These are phyloP conservation scores for Zoroaster sp. DNA, from an alignment of 53 echinoderm and acorn worm genomes.

Conservation along the genomic window DNA sequence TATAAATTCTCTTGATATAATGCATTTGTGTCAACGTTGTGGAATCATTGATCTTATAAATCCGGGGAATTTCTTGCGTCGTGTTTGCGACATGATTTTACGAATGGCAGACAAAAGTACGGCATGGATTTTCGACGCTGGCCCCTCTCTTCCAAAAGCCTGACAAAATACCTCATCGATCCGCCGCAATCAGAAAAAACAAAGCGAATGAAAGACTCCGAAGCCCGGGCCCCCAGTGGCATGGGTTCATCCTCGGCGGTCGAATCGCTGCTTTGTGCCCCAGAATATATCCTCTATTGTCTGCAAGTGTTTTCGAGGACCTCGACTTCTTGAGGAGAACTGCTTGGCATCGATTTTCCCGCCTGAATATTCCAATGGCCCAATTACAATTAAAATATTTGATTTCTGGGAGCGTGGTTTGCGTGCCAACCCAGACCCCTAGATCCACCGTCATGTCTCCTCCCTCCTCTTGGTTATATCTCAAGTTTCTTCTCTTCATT, in stretches of 20 bases:
- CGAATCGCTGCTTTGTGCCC: constrained; percentile 45
- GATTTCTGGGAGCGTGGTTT: constrained; percentile 42
- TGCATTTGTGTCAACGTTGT: not conserved
- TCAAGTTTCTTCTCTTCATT: not conserved
- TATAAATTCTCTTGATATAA: no score
- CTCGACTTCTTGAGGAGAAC: constrained; percentile 10
- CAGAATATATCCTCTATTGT: constrained; percentile 38
- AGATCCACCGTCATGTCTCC: not conserved
- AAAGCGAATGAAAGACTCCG: not conserved
- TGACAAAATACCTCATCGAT: constrained; percentile 32
- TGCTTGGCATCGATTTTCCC: constrained; percentile 32
- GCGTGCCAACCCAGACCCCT: not conserved
- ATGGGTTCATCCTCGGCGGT: constrained; percentile 1
- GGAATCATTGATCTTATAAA: constrained; percentile 30
- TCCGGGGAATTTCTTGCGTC: constrained; percentile 1
- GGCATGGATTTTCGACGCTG: constrained; percentile 15
- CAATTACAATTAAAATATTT: constrained; percentile 67
- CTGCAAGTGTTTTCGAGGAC: constrained; percentile 44
- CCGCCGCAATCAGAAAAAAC: constrained; percentile 28
- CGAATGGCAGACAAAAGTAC: constrained; percentile 25
- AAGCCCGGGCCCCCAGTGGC: not conserved
- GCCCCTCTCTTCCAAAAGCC: not conserved
- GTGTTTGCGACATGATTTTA: constrained; percentile 34
- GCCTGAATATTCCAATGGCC: constrained; percentile 35
- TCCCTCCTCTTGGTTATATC: not conserved